Conservation (phyloP, 2,113 vertebrate genomes). For the Paedocypris sp. region DNA sequence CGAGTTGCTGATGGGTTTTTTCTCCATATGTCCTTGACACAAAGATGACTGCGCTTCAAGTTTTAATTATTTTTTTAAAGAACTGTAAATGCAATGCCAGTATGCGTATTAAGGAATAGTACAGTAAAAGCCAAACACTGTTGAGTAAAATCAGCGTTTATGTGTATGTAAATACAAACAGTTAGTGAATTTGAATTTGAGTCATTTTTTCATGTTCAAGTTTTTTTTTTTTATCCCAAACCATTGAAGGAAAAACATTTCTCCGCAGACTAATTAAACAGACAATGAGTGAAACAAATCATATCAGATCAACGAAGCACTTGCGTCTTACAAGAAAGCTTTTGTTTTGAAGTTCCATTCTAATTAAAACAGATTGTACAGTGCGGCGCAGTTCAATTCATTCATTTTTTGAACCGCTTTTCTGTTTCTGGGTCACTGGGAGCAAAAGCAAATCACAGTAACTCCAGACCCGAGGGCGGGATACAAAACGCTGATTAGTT, state of each 20-base stretch:
- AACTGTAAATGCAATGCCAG: background rate
- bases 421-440: no score
- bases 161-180: background rate
- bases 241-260: slow-evolving; percentile 11
- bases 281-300: background rate
- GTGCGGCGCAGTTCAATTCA: background rate
- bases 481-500: no score
- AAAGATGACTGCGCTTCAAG: background rate
- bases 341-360: background rate
- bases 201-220: background rate
- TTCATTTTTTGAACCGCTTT: no score
- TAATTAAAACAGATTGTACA: background rate
- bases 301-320: background rate
- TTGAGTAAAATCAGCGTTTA: background rate
- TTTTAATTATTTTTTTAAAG: no score
- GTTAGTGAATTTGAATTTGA: no score
- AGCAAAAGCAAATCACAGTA: no score
- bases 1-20: slow-evolving; percentile 19
- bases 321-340: background rate
- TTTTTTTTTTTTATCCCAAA: background rate
- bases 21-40: slow-evolving; percentile 25
- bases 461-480: no score
- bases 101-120: background rate
- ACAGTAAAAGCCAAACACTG: background rate
- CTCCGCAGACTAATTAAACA: slow-evolving; percentile 2